Conservation (phyloP, 2,797 vertebrate species). For the Chaenodraco wilsoni region DNA sequence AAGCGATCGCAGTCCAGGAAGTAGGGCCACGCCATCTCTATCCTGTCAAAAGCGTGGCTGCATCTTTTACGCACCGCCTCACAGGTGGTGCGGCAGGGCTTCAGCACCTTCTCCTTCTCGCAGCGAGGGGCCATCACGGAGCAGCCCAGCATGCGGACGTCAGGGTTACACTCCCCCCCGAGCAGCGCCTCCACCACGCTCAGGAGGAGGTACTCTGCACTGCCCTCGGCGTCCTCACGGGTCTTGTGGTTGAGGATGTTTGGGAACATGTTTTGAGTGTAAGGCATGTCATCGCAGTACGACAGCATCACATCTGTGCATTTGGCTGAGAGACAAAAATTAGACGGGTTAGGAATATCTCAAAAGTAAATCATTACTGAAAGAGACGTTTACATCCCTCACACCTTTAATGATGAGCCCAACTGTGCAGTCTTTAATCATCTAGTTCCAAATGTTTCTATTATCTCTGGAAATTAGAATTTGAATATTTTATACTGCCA, state of each 20-base stretch:
- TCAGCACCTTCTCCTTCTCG: constrained; percentile 75
- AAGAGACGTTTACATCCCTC: constrained; percentile 36
- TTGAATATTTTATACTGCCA: constrained; percentile 78
- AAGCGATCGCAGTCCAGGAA: constrained; percentile 93
- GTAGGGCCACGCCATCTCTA: constrained; percentile 98
- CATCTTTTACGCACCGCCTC: constrained; percentile 85
- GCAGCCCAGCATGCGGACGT: constrained; percentile 92
- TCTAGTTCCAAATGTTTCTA: constrained; percentile 66
- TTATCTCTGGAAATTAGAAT: constrained; percentile 79
- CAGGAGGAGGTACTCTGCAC: constrained; percentile 91
- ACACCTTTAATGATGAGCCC: constrained; percentile 35
- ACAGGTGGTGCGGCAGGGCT: constrained; percentile 88
- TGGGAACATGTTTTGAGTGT: constrained; percentile 87
- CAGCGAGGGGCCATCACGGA: constrained; percentile 91
- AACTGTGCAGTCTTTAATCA: constrained; percentile 50
- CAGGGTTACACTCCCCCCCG: constrained; percentile 89
- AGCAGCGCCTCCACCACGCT: constrained; percentile 89
- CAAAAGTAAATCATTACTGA: background rate
- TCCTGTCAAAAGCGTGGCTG: constrained; percentile 86
- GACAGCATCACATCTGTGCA: constrained; percentile 84
- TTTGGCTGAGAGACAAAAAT: constrained; percentile 76
- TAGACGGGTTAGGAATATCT: background rate
- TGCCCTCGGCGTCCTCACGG: constrained; percentile 84
- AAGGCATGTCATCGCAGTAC: constrained; percentile 89
- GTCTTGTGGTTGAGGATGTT: constrained; percentile 88